Base-by-base conservation (phyloP, 2,113 vertebrate genomes). In the Dicerorhinus sumatrensis region DNA sequence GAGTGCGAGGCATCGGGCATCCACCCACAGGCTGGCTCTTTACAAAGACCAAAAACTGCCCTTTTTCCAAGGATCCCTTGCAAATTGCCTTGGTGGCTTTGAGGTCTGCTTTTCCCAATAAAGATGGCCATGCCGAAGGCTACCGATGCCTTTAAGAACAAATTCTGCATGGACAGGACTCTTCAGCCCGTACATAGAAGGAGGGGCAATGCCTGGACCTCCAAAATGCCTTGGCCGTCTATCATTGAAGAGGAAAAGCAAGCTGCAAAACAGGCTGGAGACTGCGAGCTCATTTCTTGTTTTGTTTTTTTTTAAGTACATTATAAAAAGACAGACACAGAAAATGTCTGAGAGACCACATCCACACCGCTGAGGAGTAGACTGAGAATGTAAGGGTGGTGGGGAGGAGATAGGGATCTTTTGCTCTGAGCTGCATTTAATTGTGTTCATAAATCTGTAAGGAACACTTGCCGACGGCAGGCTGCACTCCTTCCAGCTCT, bases 361-460 rank as follows among this genome's bases (percentile, higher is more conserved):
- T 46, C 33, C n/a, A 39, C 67, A 56, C 73, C 54, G 79, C 62
- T 3, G 39, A 67, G 58, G 23, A 48, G 46, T 3, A 39, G 60
- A 36, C 67, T 83, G 73, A 54, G 82, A 81, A 39, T 17, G 72
- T 13, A 39, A 51, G 63, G 18, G 46, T 51, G 67, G 39, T 25
- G 17, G 1, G 36, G 77, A 63, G 21, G 13, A 48, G 27, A 93
- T 10, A 54, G 27, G 42, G 8, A 14, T 84, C 82, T 93, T 92
- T 82, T 42, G 21, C 73, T 94, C 69, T 89, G 62, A 48, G 73
- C 60, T 85, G 81, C 79, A 91, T 93, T 72, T 77, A 58, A 60
- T 46, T 88, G 56, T 79, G 25, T 87, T 5, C 94, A 87, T 96
- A 42, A 42, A 42, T 42, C 42, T 42, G 42, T 17, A 58, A 80